A percentile compares a stretch with the other conserved stretches of the same genome.
Evolutionary conservation across 2,888 invertebrate genomes (phyloP).

Genomic region (Agonopterix heracliana): DNA sequence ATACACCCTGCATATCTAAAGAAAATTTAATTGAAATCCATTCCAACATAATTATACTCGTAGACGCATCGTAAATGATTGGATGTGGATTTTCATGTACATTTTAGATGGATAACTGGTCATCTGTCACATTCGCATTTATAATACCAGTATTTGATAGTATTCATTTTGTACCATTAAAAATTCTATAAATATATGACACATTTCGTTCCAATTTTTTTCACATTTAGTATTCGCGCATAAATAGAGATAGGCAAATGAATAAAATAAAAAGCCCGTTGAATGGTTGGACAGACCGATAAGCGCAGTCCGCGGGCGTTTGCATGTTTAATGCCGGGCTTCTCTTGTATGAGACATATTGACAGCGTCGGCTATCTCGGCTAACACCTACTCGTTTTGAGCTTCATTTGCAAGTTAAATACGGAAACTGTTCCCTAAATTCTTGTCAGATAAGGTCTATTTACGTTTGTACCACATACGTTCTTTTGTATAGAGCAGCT

Average conservation of each 20-base stretch:
- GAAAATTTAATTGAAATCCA: too few relatives aligned
- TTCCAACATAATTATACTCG: too few relatives aligned
- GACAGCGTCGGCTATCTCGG: conserved; percentile 13
- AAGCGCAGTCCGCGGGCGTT: conserved; percentile 6
- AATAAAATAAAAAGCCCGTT: conserved; percentile 4
- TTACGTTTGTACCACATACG: not conserved
- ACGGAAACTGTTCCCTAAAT: not conserved
- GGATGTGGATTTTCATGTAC: too few relatives aligned
- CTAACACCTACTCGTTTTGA: conserved; percentile 6
- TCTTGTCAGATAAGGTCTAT: not conserved
- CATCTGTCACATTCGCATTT: too few relatives aligned
- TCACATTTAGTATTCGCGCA: not conserved
- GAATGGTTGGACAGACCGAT: conserved; percentile 2
- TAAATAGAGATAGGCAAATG: not conserved
- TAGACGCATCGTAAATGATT: too few relatives aligned
- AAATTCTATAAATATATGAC: too few relatives aligned
- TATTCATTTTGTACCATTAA: too few relatives aligned
- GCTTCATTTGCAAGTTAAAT: conserved; percentile 10
- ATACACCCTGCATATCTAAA: too few relatives aligned
- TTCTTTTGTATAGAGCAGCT: not conserved
- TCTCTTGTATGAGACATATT: conserved; percentile 11
- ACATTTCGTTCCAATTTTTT: too few relatives aligned
- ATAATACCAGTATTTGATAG: too few relatives aligned
- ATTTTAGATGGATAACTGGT: too few relatives aligned
- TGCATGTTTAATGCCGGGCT: conserved; percentile 4